Base-by-base conservation (phyloP, 2,113 vertebrate species). In the Pluvianellus socialis region DNA sequence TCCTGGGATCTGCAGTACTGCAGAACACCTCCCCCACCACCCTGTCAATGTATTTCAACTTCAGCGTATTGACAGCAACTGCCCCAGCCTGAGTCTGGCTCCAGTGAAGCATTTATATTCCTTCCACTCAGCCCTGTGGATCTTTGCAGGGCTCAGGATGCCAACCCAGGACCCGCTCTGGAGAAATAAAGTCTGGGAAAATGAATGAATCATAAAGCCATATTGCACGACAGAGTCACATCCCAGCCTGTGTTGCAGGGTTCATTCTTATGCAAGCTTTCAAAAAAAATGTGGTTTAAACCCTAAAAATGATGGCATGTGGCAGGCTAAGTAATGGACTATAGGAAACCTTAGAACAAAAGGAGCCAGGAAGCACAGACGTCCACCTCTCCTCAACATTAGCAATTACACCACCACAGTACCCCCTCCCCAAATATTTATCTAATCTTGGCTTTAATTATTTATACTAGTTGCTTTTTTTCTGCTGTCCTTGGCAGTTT, bases 361-460 rank as follows among this genome's bases (percentile, higher is more conserved):
- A 83, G 63, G 40, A 63, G 18, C 15, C 49, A 61, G 63, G 67
- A 65, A 72, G 12, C 24, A 84, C 16, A 32, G 40, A 65, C 66
- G 68, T 83, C 81, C 38, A 75, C 12, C 9, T 58, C 20, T 24
- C 53, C 22, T 49, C 47, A 44, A 5, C 33, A 42, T 90, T 63
- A 86, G 73, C 56, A 70, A 72, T 94, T 94, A 91, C 50, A 71
- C 32, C 23, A 42, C 4, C 38, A 20, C 62, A 61, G 38, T 67
- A 75, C 33, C 87, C 81, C 67, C 86, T 86, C 71, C 92, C 88
- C 90, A 94, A 93, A 94, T 88, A 90, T 89, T 96, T 94, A 68
- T 86, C 87, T 91, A 77, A 88, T 66, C 73, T 88, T 63, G 80
- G 71, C 66, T 91, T 96, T 86, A 95, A 92, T 97, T 97, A 95